Conservation (phyloP, 2,888 invertebrate genomes). For the Laspeyria flexula region DNA sequence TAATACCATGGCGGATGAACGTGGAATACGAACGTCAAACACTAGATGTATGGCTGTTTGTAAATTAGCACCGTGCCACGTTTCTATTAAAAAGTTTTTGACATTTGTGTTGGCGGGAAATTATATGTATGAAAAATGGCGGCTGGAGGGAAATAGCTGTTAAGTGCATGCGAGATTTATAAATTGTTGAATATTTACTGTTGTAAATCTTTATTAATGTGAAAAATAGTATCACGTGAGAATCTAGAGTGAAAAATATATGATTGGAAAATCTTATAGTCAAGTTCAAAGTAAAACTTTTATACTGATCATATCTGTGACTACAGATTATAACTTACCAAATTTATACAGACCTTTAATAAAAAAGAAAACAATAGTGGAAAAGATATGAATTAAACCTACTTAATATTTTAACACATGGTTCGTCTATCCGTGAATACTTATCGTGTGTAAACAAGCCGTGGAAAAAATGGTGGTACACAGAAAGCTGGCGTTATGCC, state of each 20-base stretch:
- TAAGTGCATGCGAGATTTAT: constrained; percentile 8
- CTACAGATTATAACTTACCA: no score
- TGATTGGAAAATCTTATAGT: no score
- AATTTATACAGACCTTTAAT: no score
- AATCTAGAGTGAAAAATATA: neutral
- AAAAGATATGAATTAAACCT: constrained; percentile 19
- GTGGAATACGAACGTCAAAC: constrained; percentile 13
- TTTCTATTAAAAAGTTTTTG: constrained; percentile 30
- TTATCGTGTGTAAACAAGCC: constrained; percentile 38
- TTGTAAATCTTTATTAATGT: constrained; percentile 5
- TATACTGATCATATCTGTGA: no score
- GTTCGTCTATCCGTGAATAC: constrained; percentile 35
- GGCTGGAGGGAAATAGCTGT: constrained; percentile 2
- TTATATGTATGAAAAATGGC: constrained; percentile 29
- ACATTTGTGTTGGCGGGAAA: constrained; percentile 38
- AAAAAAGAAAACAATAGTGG: constrained; percentile 5
- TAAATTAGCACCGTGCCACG: constrained; percentile 10
- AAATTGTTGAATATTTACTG: constrained; percentile 9
- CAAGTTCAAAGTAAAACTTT: no score
- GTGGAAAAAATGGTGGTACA: constrained; percentile 33
- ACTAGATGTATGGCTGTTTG: constrained; percentile 17
- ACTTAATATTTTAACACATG: constrained; percentile 19
- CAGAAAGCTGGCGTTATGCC: constrained; percentile 36
- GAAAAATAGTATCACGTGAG: constrained; percentile 1
- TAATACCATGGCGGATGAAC: constrained; percentile 1